Evolutionary conservation across 2,888 invertebrate species (phyloP), one percentile per base, ranked within the genome.

Genomic region (Uropetala carovei): DNA sequence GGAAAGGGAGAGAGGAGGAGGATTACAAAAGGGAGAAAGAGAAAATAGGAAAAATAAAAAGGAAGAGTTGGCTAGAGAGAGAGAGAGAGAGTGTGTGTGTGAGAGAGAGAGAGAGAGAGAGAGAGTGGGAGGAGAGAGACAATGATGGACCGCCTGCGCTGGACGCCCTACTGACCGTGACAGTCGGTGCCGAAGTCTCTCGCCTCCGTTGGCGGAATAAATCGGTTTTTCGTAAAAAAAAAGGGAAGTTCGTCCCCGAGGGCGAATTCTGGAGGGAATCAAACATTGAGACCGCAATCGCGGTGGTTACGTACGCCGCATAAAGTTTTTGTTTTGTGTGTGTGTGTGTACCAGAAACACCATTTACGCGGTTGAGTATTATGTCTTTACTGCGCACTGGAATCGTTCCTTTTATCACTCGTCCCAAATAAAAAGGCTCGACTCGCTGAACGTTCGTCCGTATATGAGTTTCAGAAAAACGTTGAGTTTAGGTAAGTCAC

Each of bases 141-240:
- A 83, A 16, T 56, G 57, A 57, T 16, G 30, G 43, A 82, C 83
- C 83, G 56, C 83, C 83, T 9, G 56, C n/a, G 43, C 18, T n/a
- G 57, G 83, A 83, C 83, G 43, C 83, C 56, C 56, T 83, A 83
- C 83, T 83, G 83, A 83, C 83, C 56, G 83, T 83, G 83, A 83
- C 83, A 83, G 83, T 57, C 83, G 83, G 56, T 57, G 56, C 57
- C 83, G 16, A 83, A 83, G 83, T 18, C n/a, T 83, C 27, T 57
- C 83, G 83, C 56, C 83, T 16, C 83, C 83, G 83, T 14, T 83
- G 83, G 83, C 83, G 83, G 83, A 83, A 83, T 83, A 83, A 83
- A 83, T 83, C 56, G 43, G 5, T 83, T 43, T 82, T 1, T 57
- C 83, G 4, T 11, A 57, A n/a, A 43, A 57, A 43, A 57, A 56